A percentile compares a stretch with the other conserved stretches of the same genome.
Evolutionary conservation across 92 coral and sea anemone species (phyloP).

Genomic region (Montipora capitata): DNA sequence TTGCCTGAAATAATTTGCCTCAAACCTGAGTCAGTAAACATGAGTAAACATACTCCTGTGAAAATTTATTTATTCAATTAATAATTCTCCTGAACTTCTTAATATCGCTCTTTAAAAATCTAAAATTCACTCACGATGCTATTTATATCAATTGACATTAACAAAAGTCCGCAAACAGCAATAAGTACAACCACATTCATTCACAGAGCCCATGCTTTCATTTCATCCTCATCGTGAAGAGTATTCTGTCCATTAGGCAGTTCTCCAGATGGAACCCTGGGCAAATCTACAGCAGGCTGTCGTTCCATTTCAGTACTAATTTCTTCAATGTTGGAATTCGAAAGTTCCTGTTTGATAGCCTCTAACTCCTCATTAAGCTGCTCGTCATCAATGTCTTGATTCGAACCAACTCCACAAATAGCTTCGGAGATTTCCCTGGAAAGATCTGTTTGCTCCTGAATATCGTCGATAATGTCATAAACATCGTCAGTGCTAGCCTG

Average conservation of each 20-base stretch:
- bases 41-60: too few species aligned
- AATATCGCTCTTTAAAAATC: too few species aligned
- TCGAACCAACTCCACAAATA: constrained; percentile 73
- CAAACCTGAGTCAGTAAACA: too few species aligned
- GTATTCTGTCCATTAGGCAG: constrained; percentile 24
- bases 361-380: constrained; percentile 74
- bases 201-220: constrained; percentile 80
- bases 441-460: constrained; percentile 85
- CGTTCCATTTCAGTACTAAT: constrained; percentile 58
- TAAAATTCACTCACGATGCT: background rate
- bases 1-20: too few species aligned
- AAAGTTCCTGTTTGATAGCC: constrained; percentile 75
- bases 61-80: too few species aligned
- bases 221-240: constrained; percentile 63
- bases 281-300: constrained; percentile 50
- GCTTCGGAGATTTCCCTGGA: constrained; percentile 83
- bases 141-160: too few species aligned
- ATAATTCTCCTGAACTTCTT: background rate
- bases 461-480: constrained; percentile 85
- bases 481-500: constrained; percentile 79
- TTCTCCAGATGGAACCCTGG: constrained; percentile 76
- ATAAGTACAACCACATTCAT: background rate
- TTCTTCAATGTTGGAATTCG: constrained; percentile 22
- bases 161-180: background rate
- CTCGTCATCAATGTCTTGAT: constrained; percentile 68